Conservation (phyloP, 2,888 invertebrate species). For the Platycheirus rosarum region DNA sequence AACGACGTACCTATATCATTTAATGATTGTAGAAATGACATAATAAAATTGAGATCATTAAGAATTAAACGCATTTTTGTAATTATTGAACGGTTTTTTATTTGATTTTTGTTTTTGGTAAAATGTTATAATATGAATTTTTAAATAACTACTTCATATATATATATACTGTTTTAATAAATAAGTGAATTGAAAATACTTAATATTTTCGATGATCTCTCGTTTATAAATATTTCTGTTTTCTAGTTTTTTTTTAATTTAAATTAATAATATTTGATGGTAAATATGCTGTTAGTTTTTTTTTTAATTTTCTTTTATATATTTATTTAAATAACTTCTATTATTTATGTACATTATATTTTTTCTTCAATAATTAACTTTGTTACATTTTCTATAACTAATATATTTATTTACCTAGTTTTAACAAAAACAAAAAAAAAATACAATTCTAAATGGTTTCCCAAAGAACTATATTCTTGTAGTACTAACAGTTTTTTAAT, state of each 20-base stretch:
- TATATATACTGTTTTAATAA: conserved; percentile 58
- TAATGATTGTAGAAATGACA: no score
- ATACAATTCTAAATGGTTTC: conserved; percentile 27
- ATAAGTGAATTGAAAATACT: conserved; percentile 73
- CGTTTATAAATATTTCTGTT: conserved; percentile 67
- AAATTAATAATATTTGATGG: conserved; percentile 60
- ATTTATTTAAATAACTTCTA: conserved; percentile 47
- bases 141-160: conserved; percentile 63
- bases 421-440: conserved; percentile 18
- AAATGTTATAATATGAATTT: conserved; percentile 72
- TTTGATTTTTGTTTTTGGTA: conserved; percentile 58
- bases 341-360: conserved; percentile 57
- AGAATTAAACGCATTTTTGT: conserved; percentile 8
- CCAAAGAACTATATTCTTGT: conserved; percentile 42
- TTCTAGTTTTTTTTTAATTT: conserved; percentile 49
- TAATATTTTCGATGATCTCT: conserved; percentile 71
- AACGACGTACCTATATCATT: no score
- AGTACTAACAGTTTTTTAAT: conserved; percentile 46
- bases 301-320: conserved; percentile 8
- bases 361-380: conserved; percentile 26
- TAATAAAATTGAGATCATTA: no score
- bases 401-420: conserved; percentile 46
- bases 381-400: conserved; percentile 38
- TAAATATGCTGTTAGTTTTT: conserved; percentile 56
- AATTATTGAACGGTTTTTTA: conserved; percentile 67